Base-by-base conservation (phyloP, 2,797 vertebrate genomes). In the Eurystomus glaucurus region DNA sequence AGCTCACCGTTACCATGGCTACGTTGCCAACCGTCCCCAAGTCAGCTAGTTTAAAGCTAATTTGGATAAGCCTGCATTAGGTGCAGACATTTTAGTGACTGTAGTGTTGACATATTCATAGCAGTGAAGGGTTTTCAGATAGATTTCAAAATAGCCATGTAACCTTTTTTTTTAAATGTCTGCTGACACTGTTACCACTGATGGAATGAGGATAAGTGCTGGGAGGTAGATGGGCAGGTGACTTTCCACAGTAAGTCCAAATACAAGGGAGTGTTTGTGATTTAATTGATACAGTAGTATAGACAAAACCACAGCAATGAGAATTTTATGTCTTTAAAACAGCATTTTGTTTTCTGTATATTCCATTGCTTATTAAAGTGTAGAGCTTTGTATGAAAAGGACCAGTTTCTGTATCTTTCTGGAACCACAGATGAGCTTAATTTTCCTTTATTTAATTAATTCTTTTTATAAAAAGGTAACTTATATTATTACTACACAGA, bases 1-100 rank as follows among this genome's bases (percentile, higher is more conserved):
- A 60, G 80, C 75, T 84, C 76, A 3, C 45, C 0, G 75, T 95
- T 86, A 68, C 95, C 96, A 95, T 94, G 94, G 85, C 79, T 86
- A 95, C 92, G 1, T 46, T 68, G 68, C 87, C 72, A 88, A 78
- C 64, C 46, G 1, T 68, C 55, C 78, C 65, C 85, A 90, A 80
- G 68, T 60, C 81, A 93, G 68, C 33, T 29, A 52, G 74, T 91
- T 94, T 69, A 50, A 92, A 92, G 84, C 51, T 93, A 58, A 94
- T 95, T 70, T 92, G 89, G 89, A 46, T 77, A 83, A 92, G 48
- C 23, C 92, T 69, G 58, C 25, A 23, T 77, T 87, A 79, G 75
- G 84, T 57, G 64, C 64, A 87, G 78, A 87, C 71, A 91, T 94
- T 95, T 92, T 20, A 93, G 81, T 51, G 55, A 51, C 51, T 95